Conservation (phyloP, 2,888 invertebrate species). For the Sinopyrophorus schimmeli region DNA sequence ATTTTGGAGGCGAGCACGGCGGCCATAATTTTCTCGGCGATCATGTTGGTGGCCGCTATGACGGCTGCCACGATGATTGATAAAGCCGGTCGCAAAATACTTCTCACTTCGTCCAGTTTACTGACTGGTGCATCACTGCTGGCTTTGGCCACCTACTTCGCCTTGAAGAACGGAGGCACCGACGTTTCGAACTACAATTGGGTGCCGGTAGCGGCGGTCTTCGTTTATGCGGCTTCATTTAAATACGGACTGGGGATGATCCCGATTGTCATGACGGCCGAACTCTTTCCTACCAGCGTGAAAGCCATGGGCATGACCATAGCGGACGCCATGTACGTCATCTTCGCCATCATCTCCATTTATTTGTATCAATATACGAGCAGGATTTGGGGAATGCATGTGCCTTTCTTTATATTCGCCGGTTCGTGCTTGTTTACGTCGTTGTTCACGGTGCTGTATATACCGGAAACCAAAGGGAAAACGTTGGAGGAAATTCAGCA, state of each 20-base stretch:
- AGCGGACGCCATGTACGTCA: constrained; percentile 49
- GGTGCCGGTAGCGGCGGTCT: constrained; percentile 49
- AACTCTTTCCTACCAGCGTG: constrained; percentile 52
- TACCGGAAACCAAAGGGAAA: constrained; percentile 52
- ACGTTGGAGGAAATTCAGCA: constrained; percentile 52
- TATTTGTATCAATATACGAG: constrained; percentile 45
- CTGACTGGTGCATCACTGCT: constrained; percentile 47
- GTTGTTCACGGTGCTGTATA: constrained; percentile 47
- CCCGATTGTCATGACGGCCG: constrained; percentile 52
- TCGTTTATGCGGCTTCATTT: constrained; percentile 50
- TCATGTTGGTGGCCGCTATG: constrained; percentile 48
- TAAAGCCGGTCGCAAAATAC: constrained; percentile 48
- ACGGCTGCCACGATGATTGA: constrained; percentile 47
- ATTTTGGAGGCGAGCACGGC: constrained; percentile 45
- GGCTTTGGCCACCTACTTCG: constrained; percentile 48
- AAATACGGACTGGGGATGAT: constrained; percentile 52
- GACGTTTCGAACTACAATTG: constrained; percentile 46
- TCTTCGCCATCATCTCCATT: constrained; percentile 46
- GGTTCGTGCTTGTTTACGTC: constrained; percentile 45
- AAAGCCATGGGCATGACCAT: constrained; percentile 53
- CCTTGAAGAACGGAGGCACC: constrained; percentile 41
- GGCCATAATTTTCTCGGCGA: constrained; percentile 49
- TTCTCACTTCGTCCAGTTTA: constrained; percentile 47
- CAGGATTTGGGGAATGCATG: constrained; percentile 44
- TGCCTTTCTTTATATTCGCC: constrained; percentile 50